Base-by-base conservation (phyloP, 2,113 vertebrate genomes). In the Nematolebias whitei region DNA sequence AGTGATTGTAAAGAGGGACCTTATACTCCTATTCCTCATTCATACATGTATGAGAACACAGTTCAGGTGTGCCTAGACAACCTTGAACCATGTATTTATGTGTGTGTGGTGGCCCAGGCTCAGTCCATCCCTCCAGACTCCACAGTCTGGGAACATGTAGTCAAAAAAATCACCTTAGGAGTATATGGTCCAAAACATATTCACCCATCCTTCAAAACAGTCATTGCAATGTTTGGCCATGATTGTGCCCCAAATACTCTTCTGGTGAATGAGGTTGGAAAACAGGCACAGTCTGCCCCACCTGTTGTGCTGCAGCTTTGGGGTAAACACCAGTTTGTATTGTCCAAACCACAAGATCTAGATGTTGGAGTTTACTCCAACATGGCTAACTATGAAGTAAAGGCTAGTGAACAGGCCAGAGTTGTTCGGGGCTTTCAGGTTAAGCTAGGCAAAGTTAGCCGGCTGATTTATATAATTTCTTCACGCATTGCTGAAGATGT, bases 121-220 rank as follows among this genome's bases (percentile, higher is more conserved):
- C 91, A 94, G 8, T 90, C 79, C 15, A 77, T 97, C 14, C 73
- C 93, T 12, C 93, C 94, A 54, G 95, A 95, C 24, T 87, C 91
- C 76, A 96, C 94, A 0, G 96, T 99, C 18, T 99, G 98, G 98
- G 96, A 99, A 24, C 93, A 95, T 59, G 96, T 99, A 74, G 83
- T 91, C 39, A 99, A 99, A 75, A 97, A 94, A 73, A 87, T 99
- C 58, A 99, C 96, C 0, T 88, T 99, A 66, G 98, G 96, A 0
- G 95, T 98, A 0, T 99, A 99, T 0, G 98, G 98, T 14, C 98
- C 98, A 22, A 98, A 98, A 71, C 96, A 99, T 71, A 95, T 99
- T 38, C 98, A 99, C 57, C 98, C 98, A 0, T 96, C 96, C 39
- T 99, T 99, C 81, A 99, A 98, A 82, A 95, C 94, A 0, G 97